A percentile compares a stretch with the other conserved stretches of the same genome.
phyloP scores from a whole-genome alignment of 2,888 invertebrate genomes.

The Drosophila rubida region DNA sequence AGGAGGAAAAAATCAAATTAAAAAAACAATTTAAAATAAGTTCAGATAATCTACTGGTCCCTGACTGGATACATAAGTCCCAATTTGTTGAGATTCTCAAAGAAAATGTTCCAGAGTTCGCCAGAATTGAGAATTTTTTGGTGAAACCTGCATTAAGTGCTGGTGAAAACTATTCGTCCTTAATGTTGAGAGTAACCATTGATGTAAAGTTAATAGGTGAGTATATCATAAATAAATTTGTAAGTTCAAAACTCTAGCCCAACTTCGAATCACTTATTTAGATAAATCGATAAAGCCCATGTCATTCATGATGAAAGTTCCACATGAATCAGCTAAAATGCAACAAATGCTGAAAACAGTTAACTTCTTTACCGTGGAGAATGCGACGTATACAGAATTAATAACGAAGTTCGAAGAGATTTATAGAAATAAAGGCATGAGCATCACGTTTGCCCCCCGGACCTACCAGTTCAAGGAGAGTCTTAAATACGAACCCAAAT shows the following conservation, averaged over 20 bases:
- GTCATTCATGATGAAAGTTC: constrained; percentile 78
- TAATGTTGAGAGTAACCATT: constrained; percentile 61
- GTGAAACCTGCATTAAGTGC: constrained; percentile 46
- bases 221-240: not conserved
- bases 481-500: constrained; percentile 52
- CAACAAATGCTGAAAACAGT: constrained; percentile 56
- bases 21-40: not conserved
- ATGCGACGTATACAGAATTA: constrained; percentile 64
- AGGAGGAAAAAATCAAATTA: not conserved
- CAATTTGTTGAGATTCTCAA: constrained; percentile 55
- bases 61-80: constrained; percentile 59
- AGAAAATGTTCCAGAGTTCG: constrained; percentile 40
- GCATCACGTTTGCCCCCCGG: constrained; percentile 60
- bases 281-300: constrained; percentile 56
- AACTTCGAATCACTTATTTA: constrained; percentile 16
- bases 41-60: constrained; percentile 25
- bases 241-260: not conserved
- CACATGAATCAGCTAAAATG: constrained; percentile 67
- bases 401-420: constrained; percentile 68
- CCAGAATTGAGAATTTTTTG: constrained; percentile 49
- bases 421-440: constrained; percentile 56
- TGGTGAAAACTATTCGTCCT: constrained; percentile 75
- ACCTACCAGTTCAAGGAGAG: constrained; percentile 55
- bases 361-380: constrained; percentile 73
- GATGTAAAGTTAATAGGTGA: constrained; percentile 47